Evolutionary conservation across 2,888 invertebrate genomes (phyloP), one percentile per base, ranked within the genome.

Genomic region (Drosophila neotestacea): DNA sequence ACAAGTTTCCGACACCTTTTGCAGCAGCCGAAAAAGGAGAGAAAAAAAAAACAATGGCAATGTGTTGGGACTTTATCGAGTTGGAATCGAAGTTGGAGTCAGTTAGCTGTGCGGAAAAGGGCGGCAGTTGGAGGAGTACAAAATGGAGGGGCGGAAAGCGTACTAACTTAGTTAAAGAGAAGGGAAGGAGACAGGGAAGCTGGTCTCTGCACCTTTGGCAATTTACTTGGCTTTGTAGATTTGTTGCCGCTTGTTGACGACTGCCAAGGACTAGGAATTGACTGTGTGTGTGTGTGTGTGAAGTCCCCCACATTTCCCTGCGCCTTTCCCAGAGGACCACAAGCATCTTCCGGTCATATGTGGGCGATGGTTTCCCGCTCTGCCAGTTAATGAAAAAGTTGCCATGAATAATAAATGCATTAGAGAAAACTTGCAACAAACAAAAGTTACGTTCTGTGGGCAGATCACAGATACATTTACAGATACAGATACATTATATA

Each of bases 331-430:
- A 30, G 51, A 27, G 39, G 50, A 65, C 62, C 67, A 42, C 63
- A 59, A 59, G 27, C 75, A 58, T 70, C 80, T 70, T 70, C 61
- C 70, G 84, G 81, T 60, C 69, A 79, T 75, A 73, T 75, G 81
- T 78, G 76, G 79, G 72, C 67, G 59, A 13, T 22, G 36, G 52
- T 56, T 56, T 50, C 59, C 46, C 50, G 44, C 66, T 46, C 39
- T 67, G 51, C 39, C 47, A 67, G 70, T 73, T 89, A 89, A 86
- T 86, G 90, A 86, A 89, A 89, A 89, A 89, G 89, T 85, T 85
- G 81, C 64, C 78, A 78, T 88, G 90, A 83, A 89, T 86, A 86
- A 89, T 86, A 88, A 88, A 86, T 85, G 88, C 90, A 89, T 75
- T 85, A 75, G 66, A 77, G 64, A 78, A 75, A 89, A 84, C 79